Evolutionary conservation across 2,113 vertebrate genomes (phyloP).

Genomic region (Nesoenas mayeri): DNA sequence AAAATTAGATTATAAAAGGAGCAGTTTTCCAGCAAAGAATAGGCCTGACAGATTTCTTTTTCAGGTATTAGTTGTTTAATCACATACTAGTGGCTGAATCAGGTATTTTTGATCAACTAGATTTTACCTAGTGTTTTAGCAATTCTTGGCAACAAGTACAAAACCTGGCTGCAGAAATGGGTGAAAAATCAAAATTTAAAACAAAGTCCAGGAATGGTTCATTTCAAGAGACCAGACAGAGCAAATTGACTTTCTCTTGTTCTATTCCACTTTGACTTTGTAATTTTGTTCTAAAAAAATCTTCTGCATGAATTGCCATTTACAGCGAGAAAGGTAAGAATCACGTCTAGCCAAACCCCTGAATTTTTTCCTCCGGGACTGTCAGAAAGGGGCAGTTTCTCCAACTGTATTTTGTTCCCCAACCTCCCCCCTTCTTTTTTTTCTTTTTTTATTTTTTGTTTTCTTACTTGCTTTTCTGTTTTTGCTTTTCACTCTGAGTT

Average conservation of each 20-base stretch:
- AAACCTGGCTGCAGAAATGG: not conserved
- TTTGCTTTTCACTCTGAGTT: not conserved
- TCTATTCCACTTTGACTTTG: not conserved
- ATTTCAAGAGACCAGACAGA: not conserved
- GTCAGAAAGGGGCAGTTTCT: not conserved
- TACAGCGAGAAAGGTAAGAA: not conserved
- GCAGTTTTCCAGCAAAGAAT: not conserved
- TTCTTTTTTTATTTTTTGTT: not conserved
- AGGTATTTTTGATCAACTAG: not conserved
- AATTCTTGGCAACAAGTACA: not conserved
- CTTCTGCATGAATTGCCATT: not conserved
- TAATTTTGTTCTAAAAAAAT: not conserved
- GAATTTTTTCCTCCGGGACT: not conserved
- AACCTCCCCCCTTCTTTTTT: not conserved
- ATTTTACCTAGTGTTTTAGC: not conserved
- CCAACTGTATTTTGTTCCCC: not conserved
- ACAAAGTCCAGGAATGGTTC: not conserved
- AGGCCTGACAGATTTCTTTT: not conserved
- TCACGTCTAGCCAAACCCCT: accelerated
- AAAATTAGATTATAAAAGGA: not conserved
- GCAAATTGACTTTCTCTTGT: not conserved
- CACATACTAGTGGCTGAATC: not conserved
- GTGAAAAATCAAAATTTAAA: not conserved
- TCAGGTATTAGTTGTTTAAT: not conserved
- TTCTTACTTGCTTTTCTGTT: not conserved